These are phyloP conservation scores for Cotesia glomerata DNA, from an alignment of 1,140 invertebrate species.

Conservation along the genomic window DNA sequence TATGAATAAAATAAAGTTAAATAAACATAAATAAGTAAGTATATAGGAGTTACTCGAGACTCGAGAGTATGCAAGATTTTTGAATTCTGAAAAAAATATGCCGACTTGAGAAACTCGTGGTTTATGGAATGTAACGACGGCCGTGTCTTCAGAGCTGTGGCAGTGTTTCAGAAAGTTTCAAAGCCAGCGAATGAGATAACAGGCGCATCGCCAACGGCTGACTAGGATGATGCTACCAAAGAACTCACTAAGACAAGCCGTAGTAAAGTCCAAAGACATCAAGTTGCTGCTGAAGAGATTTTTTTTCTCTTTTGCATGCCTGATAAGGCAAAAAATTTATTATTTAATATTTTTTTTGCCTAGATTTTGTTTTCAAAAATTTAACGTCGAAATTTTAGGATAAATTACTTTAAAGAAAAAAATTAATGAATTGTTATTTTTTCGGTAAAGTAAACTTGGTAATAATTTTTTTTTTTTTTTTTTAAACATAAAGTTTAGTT, in stretches of 20 bases:
- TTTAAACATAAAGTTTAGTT: no score
- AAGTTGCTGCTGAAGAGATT: not conserved
- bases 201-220: not conserved
- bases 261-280: constrained; percentile 7
- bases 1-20: not conserved
- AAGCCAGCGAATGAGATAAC: not conserved
- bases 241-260: constrained; percentile 6
- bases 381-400: not conserved
- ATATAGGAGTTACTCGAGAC: not conserved
- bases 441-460: no score
- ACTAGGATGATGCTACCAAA: not conserved
- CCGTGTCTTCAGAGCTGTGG: not conserved
- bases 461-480: no score
- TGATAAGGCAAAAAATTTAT: no score
- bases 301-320: constrained; percentile 15
- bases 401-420: no score
- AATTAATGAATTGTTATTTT: no score
- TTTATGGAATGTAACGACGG: not conserved
- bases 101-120: not conserved
- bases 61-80: not conserved
- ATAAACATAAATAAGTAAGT: not conserved
- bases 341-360: not conserved
- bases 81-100: not conserved
- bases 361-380: not conserved
- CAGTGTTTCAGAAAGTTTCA: constrained; percentile 1